Base-by-base conservation (phyloP, 2,113 vertebrate species). In the Larimichthys polyactis region DNA sequence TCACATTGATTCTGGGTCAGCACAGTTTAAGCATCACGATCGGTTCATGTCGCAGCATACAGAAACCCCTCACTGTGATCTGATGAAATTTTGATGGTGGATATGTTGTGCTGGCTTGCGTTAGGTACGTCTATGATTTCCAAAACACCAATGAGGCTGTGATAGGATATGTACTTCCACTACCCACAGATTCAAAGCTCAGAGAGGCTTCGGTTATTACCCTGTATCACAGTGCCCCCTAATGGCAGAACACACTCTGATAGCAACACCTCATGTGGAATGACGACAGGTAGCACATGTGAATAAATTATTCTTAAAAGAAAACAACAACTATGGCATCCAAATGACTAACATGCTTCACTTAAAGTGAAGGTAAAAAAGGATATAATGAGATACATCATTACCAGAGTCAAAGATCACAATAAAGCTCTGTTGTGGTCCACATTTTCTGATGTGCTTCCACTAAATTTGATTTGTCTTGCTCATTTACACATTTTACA, bases 171-270 rank as follows among this genome's bases (percentile, higher is more conserved):
- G 63, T 68, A 32, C 75, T 78, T 85, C 43, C 67, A 67, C 65
- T 19, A 69, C 77, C 75, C 63, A 79, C 57, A 70, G 29, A 77
- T 71, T 58, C 51, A 89, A 74, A 89, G 57, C 71, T 60, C 62
- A 55, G 62, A 54, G 75, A 29, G 32, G 46, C 44, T 71, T 20
- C 22, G 29, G 14, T 27, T 40, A 20, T 85, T 92, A 90, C 82
- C 90, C 82, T 90, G 90, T 94, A 90, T 90, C 88, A 93, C 94
- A 96, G 94, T 94, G 95, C 94, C 95, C 95, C 94, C 95, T 95
- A 92, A 91, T 95, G 95, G 82, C 63, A 19, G 64, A 65, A 3
- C 55, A 44, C 16, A 24, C 46, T 54, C 15, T 70, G 52, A 78
- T 57, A 63, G 40, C 57, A 58, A 75, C 36, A 60, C 52, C 36